Evolutionary conservation across 2,888 invertebrate genomes (phyloP), one percentile per base, ranked within the genome.

Genomic region (Aethes cnicana): DNA sequence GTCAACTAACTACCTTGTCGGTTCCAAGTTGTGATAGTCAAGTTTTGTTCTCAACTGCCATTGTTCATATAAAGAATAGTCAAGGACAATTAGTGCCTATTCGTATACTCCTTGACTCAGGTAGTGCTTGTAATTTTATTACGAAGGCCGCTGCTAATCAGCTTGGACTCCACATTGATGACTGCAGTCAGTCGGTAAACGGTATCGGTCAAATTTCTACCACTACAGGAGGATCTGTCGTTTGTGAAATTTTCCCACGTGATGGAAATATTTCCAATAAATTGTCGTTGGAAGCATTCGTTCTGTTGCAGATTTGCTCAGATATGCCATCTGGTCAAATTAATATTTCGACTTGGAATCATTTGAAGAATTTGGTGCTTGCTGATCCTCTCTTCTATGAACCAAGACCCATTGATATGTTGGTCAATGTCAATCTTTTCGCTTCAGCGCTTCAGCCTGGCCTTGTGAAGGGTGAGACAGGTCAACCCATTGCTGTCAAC

Each of bases 271-370:
- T 4, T 32, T 32, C n/a, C 12, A 5, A 14, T 32, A 16, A 14
- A 14, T 32, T 32, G 12, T 32, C 32, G 32, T 14, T 32, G 1
- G 32, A 32, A 32, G 32, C 32, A 8, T 32, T 32, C 32, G 32
- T 32, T 14, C 16, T 32, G 32, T 32, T 16, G 5, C 32, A 14
- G 16, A 32, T 32, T 32, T 32, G 32, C 16, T 32, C 16, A 16
- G 32, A 32, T 16, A 33, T 17, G 17, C 33, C 17, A 17, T 2
- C 33, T 8, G 33, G 17, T 8, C 17, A 26, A n/a, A 26, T 8
- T 26, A n/a, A 26, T 26, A 8, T 26, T n/a, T 26, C 26, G 26
- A 26, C 26, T n/a, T 26, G 26, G 26, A 8, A 26, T 26, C 26
- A 26, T 26, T 7, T 26, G 2, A 26, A 8, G 26, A 26, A 26